These are phyloP conservation scores for Gadopsis bispinosus DNA, from an alignment of 2,797 vertebrate species.

Conservation along the genomic window DNA sequence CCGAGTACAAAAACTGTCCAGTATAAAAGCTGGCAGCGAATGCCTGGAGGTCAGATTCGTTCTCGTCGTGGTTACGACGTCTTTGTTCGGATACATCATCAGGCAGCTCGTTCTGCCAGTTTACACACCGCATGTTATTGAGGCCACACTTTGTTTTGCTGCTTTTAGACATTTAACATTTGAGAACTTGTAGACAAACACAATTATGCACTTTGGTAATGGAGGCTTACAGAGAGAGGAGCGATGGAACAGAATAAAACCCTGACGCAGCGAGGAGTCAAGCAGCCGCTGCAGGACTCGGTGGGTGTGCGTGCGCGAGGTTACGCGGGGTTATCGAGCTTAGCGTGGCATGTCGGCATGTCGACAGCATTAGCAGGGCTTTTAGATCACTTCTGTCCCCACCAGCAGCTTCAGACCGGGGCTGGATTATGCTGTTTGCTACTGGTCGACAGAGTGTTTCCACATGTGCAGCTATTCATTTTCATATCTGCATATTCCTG, in stretches of 20 bases:
- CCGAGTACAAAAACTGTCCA: too few species aligned
- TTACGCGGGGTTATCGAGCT: constrained; percentile 47
- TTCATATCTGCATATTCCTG: background rate
- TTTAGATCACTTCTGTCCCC: constrained; percentile 57
- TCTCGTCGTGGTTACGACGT: background rate
- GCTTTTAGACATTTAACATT: too few species aligned
- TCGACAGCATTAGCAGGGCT: constrained; percentile 55
- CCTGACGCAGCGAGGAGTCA: background rate
- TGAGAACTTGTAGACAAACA: too few species aligned
- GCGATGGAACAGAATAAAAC: background rate
- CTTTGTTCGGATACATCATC: background rate
- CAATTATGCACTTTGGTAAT: background rate
- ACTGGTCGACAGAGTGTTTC: background rate
- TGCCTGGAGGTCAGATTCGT: background rate
- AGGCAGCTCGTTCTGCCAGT: too few species aligned
- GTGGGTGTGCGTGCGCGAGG: constrained; percentile 1
- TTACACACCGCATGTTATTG: background rate
- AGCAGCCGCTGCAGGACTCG: constrained; percentile 5
- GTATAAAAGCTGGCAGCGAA: too few species aligned
- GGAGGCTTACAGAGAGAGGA: background rate
- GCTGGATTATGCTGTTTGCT: constrained; percentile 40
- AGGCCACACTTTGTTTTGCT: too few species aligned
- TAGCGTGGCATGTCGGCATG: constrained; percentile 44
- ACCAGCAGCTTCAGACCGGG: constrained; percentile 42
- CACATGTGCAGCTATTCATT: background rate